Evolutionary conservation across 2,113 vertebrate genomes (phyloP).

Genomic region (Puntigrus tetrazona): DNA sequence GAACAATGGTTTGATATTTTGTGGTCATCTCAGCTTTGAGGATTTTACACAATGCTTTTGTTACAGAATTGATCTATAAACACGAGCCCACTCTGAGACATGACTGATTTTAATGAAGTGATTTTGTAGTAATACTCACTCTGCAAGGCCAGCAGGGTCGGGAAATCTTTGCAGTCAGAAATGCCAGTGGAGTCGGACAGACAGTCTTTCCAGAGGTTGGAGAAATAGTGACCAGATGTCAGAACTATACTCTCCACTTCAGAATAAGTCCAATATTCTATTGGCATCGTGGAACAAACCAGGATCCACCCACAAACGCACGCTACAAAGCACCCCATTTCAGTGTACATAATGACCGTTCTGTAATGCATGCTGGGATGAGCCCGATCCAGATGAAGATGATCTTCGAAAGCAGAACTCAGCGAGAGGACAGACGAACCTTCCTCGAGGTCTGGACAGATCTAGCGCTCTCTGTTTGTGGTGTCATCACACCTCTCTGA

Average conservation of each 20-base stretch:
- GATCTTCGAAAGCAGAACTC: background rate
- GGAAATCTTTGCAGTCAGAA: constrained; percentile 92
- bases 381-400: background rate
- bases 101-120: background rate
- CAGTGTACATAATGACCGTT: constrained; percentile 74
- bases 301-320: constrained; percentile 88
- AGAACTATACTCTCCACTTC: constrained; percentile 85
- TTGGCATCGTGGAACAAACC: constrained; percentile 87
- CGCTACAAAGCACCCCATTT: constrained; percentile 86
- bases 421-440: background rate
- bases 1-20: background rate
- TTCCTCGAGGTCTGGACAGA: background rate
- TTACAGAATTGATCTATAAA: background rate
- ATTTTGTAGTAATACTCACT: constrained; percentile 72
- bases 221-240: constrained; percentile 87
- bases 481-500: constrained; percentile 19
- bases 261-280: constrained; percentile 91
- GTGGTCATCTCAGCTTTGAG: no score
- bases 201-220: constrained; percentile 93
- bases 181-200: constrained; percentile 90
- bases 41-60: no score
- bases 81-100: background rate
- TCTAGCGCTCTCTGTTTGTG: background rate
- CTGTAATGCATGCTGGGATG: constrained; percentile 65
- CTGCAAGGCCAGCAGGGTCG: constrained; percentile 88